These are phyloP conservation scores for Drosophila watanabei DNA, from an alignment of 1,140 invertebrate species.

Conservation along the genomic window DNA sequence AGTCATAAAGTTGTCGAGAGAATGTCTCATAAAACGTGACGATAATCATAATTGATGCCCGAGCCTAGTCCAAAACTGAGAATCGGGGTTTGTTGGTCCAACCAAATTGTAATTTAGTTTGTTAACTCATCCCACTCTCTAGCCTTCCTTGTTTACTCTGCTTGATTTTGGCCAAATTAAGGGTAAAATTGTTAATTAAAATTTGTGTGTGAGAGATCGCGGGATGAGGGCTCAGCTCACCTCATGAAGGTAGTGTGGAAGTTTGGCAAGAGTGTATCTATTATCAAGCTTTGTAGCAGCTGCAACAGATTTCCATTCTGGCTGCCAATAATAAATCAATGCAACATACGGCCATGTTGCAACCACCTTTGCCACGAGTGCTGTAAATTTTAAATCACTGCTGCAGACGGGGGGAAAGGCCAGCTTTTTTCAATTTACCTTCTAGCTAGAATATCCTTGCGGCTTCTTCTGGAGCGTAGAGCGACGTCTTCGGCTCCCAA, in stretches of 20 bases:
- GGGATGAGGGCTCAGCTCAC: slow-evolving; percentile 4
- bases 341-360: slow-evolving; percentile 74
- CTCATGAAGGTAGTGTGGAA: background rate
- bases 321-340: slow-evolving; percentile 79
- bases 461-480: slow-evolving; percentile 58
- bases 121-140: slow-evolving; percentile 20
- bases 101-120: slow-evolving; percentile 82
- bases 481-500: slow-evolving; percentile 49
- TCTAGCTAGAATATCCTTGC: slow-evolving; percentile 45
- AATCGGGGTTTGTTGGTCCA: slow-evolving; percentile 28
- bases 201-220: slow-evolving; percentile 63
- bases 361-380: slow-evolving; percentile 69
- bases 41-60: slow-evolving; percentile 84
- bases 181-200: slow-evolving; percentile 84
- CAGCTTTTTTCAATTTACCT: slow-evolving; percentile 32
- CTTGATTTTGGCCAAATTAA: slow-evolving; percentile 70
- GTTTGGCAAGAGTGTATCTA: slow-evolving; percentile 47
- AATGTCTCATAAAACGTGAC: slow-evolving; percentile 84
- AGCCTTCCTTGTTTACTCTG: slow-evolving; percentile 34
- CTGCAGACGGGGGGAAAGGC: slow-evolving; percentile 24
- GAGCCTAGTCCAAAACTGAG: slow-evolving; percentile 32
- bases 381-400: slow-evolving; percentile 84
- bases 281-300: slow-evolving; percentile 39
- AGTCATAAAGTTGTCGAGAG: slow-evolving; percentile 78
- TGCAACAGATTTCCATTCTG: slow-evolving; percentile 69